Base-by-base conservation (phyloP, 2,888 invertebrate species). In the Geophilus truncorum region DNA sequence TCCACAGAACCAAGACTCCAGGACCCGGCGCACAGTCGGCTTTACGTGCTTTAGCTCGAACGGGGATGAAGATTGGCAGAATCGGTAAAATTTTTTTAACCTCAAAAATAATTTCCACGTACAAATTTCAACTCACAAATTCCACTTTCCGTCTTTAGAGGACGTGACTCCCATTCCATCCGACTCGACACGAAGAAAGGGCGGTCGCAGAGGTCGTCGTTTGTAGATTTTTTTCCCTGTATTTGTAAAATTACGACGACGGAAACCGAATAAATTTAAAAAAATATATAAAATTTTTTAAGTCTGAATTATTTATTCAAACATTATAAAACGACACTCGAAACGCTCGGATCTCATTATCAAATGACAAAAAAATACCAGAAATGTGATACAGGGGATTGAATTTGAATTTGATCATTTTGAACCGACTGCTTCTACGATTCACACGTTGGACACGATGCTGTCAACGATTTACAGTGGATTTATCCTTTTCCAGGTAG, bases 161-260 rank as follows among this genome's bases (percentile, higher is more conserved):
- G 99, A 99, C 91, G 99, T 99, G 10, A 99, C 99, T 10, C 99
- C 99, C 25, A 98, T 99, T 88, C 99, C 99, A 86, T 97, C 98
- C 81, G 99, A 99, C 90, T 94, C 96, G 83, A 99, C 98, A 80
- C 93, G 99, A 87, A 96, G 98, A 92, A 99, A 99, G 95, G 98
- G 98, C 87, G 99, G 99, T 90, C 93, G 99, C 87, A 94, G 99
- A 90, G 99, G 99, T 90, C 94, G 99, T 89, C 93, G 99, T 91
- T 92, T 99, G 92, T 99, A 97, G 57, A 62, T 9, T n/a, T 62
- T 62, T 62, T 18, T n/a, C 15, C 83, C 25, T 76, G 23, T 23
- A 76, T 45, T 80, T n/a, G n/a, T n/a, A n/a, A n/a, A n/a, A n/a
- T n/a, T n/a, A n/a, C n/a, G n/a, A n/a, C n/a, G n/a, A n/a, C n/a